Percentiles rank a stretch among this genome's conserved stretches.
Conservation (phyloP, 2,888 invertebrate genomes). For the Andrena bucephala region DNA sequence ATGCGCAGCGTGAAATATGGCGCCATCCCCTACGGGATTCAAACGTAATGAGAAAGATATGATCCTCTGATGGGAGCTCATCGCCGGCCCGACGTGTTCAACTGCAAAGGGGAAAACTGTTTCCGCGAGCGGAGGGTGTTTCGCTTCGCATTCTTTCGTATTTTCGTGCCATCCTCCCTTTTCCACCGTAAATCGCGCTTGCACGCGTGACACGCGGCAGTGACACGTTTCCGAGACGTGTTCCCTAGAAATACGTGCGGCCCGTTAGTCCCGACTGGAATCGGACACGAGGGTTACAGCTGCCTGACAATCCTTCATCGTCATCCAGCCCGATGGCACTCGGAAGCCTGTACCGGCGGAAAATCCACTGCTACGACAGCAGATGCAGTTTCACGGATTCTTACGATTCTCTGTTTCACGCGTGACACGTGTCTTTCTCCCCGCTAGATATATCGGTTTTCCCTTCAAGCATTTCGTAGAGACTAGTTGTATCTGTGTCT, state of each 20-base stretch:
- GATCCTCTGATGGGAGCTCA: constrained; percentile 30
- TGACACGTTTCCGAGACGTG: constrained; percentile 43
- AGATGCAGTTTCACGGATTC: constrained; percentile 46
- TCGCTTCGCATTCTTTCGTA: constrained; percentile 4
- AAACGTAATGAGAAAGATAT: constrained; percentile 33
- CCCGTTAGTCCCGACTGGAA: constrained; percentile 41
- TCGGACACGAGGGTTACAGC: constrained; percentile 56
- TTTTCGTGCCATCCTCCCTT: constrained; percentile 2
- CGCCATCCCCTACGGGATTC: background rate
- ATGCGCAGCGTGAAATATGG: constrained; percentile 8
- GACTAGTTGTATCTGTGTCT: background rate
- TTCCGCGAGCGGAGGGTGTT: constrained; percentile 13
- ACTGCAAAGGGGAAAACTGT: constrained; percentile 17
- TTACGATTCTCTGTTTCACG: constrained; percentile 25
- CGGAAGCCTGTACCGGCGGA: constrained; percentile 57
- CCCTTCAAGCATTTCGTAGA: background rate
- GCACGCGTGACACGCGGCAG: constrained; percentile 14
- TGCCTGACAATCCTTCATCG: constrained; percentile 70
- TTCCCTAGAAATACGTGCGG: constrained; percentile 28
- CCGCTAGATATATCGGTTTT: constrained; percentile 1
- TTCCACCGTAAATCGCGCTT: constrained; percentile 25
- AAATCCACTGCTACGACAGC: constrained; percentile 26
- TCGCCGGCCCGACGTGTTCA: constrained; percentile 10
- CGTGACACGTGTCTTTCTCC: constrained; percentile 31
- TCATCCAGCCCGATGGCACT: constrained; percentile 57